These are phyloP conservation scores for Oxygymnocypris stewartii DNA, from an alignment of 2,113 vertebrate species.

Conservation along the genomic window DNA sequence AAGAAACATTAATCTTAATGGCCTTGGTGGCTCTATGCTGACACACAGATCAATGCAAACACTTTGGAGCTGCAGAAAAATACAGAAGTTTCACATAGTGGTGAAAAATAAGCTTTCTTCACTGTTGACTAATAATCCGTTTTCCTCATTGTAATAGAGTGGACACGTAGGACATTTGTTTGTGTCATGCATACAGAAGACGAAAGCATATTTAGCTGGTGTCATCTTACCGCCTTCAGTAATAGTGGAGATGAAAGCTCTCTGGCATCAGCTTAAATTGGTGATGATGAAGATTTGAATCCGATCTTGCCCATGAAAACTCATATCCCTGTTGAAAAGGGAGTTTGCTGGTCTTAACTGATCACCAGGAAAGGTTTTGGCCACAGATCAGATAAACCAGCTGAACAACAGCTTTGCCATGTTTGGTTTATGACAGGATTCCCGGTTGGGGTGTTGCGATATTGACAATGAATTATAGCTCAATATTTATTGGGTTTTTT, in stretches of 20 bases:
- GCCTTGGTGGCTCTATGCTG: background rate
- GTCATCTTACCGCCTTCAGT: background rate
- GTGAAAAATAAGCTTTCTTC: background rate
- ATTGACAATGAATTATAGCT: background rate
- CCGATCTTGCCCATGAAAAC: background rate
- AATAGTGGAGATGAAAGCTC: background rate
- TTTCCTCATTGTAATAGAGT: background rate
- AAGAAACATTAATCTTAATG: slow-evolving; percentile 52
- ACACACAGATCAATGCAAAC: background rate
- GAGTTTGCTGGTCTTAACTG: background rate
- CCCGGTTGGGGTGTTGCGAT: background rate
- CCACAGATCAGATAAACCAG: background rate
- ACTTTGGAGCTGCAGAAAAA: background rate
- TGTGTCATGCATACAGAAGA: background rate
- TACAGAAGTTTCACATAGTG: background rate
- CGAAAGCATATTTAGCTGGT: background rate
- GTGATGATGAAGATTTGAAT: background rate
- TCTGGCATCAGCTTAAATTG: background rate
- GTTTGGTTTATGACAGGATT: background rate
- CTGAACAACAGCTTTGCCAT: background rate
- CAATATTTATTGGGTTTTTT: no score
- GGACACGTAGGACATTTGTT: background rate
- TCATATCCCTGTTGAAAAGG: background rate
- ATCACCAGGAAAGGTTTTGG: background rate
- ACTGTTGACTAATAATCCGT: background rate